These are phyloP conservation scores for Podilymbus podiceps DNA, from an alignment of 2,113 vertebrate species.

Conservation along the genomic window DNA sequence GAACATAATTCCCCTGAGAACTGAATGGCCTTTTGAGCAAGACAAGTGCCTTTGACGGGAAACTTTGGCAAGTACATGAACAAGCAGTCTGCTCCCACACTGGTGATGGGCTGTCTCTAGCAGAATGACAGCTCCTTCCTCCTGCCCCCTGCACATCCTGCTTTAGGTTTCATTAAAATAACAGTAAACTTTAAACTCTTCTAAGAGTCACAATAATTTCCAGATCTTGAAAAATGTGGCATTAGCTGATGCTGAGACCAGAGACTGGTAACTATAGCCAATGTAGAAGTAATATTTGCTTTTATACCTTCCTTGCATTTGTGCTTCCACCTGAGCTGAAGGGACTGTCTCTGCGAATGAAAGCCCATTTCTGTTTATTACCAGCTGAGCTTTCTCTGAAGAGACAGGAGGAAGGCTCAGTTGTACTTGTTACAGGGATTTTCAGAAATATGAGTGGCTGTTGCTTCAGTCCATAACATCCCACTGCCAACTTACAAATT, in stretches of 20 bases:
- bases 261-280: background rate
- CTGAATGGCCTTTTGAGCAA: background rate
- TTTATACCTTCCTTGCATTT: background rate
- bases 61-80: background rate
- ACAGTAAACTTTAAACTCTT: background rate
- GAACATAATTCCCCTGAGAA: background rate
- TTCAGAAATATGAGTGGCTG: background rate
- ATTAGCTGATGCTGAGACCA: background rate
- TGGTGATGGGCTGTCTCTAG: fast-evolving
- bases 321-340: background rate
- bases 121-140: background rate
- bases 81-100: background rate
- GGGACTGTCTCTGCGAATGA: background rate
- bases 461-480: background rate
- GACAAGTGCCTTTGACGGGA: background rate
- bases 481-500: constrained; percentile 7
- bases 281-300: background rate
- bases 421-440: background rate
- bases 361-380: background rate
- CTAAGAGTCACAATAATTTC: background rate
- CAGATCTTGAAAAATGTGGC: background rate
- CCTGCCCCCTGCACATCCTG: fast-evolving
- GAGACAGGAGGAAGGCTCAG: background rate
- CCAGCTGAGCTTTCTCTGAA: background rate
- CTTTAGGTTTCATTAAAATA: background rate